Percentiles rank a stretch among this genome's conserved stretches.
phyloP scores from a whole-genome alignment of 1,140 invertebrate genomes.

The Aphaenogaster ashmeadi region DNA sequence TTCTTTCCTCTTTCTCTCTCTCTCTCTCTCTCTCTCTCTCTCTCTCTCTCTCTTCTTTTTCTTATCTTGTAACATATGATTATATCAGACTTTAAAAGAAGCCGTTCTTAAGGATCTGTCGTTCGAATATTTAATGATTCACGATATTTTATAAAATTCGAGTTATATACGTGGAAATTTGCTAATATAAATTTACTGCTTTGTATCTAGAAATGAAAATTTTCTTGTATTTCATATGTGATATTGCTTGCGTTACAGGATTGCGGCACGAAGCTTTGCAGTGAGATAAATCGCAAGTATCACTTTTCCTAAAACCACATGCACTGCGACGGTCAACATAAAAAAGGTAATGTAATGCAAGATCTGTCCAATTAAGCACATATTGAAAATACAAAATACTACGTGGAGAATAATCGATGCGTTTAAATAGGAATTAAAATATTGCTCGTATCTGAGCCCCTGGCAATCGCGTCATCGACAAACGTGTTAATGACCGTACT shows the following conservation, averaged over 20 bases:
- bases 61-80: neutral
- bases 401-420: slow-evolving; percentile 53
- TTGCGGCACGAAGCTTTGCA: neutral
- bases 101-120: neutral
- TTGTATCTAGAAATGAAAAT: neutral
- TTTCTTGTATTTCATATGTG: neutral
- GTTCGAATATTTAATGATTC: neutral
- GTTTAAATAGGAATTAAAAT: slow-evolving; percentile 64
- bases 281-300: neutral
- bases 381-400: slow-evolving; percentile 50
- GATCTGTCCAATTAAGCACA: slow-evolving; percentile 52
- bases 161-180: neutral
- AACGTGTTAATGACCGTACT: slow-evolving; percentile 68
- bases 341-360: slow-evolving; percentile 48
- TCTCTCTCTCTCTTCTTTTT: neutral
- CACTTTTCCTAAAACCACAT: neutral
- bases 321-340: neutral
- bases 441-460: slow-evolving; percentile 57
- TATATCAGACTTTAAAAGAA: neutral
- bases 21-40: too few species aligned
- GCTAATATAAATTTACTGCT: slow-evolving; percentile 6
- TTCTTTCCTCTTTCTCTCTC: neutral
- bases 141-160: neutral
- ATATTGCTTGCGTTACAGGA: slow-evolving; percentile 5
- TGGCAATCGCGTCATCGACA: slow-evolving; percentile 46